phyloP scores from a whole-genome alignment of 2,888 invertebrate species.

The Pecten maximus region DNA sequence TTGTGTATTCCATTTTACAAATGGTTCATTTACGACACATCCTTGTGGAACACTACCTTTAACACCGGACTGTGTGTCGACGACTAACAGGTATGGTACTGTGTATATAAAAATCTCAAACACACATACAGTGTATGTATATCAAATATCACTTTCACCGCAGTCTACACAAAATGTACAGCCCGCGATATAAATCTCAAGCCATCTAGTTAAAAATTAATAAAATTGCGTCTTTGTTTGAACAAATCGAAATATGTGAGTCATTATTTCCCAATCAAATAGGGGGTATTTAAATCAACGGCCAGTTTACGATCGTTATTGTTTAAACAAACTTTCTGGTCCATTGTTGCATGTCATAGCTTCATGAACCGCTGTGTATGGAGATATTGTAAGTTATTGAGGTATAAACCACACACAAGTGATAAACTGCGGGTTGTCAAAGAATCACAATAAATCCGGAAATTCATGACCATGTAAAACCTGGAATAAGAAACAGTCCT shows the following conservation, averaged over 20 bases:
- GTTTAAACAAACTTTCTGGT: not conserved
- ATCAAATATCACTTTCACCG: constrained; percentile 26
- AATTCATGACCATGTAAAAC: too few species aligned
- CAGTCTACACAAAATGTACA: not conserved
- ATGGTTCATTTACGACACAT: not conserved
- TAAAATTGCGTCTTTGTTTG: constrained; percentile 35
- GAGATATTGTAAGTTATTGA: not conserved
- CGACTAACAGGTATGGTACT: not conserved
- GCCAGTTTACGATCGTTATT: not conserved
- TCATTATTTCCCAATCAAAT: constrained; percentile 9
- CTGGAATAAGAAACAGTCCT: too few species aligned
- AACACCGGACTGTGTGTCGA: not conserved
- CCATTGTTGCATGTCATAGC: not conserved
- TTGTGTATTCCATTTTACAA: not conserved
- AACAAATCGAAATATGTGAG: constrained; percentile 14
- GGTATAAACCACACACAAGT: not conserved
- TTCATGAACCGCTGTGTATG: not conserved
- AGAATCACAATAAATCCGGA: too few species aligned
- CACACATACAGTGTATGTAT: not conserved
- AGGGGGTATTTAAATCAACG: constrained; percentile 11
- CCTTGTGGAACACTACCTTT: not conserved
- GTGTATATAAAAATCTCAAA: not conserved
- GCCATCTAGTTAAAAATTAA: constrained; percentile 9
- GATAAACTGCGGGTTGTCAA: too few species aligned
- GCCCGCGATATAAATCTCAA: not conserved